These are phyloP conservation scores for Takifugu bimaculatus DNA, from an alignment of 2,113 vertebrate species.

Conservation along the genomic window DNA sequence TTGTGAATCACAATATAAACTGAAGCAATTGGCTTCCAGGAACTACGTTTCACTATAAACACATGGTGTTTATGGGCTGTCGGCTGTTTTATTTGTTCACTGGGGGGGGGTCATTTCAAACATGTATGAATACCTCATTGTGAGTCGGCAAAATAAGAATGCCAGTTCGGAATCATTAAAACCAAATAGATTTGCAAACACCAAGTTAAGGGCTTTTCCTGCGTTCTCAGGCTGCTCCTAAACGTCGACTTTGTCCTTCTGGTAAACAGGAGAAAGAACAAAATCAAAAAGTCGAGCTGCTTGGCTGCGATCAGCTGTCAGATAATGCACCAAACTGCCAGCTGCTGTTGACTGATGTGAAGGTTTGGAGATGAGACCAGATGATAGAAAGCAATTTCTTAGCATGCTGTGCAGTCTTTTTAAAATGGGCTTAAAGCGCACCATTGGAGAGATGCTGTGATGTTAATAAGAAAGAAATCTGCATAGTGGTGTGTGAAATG, in stretches of 20 bases:
- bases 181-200: too few relatives aligned
- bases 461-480: conserved; percentile 45
- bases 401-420: conserved; percentile 36
- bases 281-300: too few relatives aligned
- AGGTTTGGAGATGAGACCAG: conserved; percentile 42
- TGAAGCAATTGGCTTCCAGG: not conserved
- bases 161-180: too few relatives aligned
- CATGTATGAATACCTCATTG: not conserved
- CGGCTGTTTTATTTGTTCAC: too few relatives aligned
- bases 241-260: too few relatives aligned
- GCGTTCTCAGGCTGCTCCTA: too few relatives aligned
- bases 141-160: not conserved
- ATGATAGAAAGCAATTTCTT: conserved; percentile 46
- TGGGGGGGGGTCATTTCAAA: too few relatives aligned
- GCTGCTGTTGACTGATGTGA: conserved; percentile 22
- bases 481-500: conserved; percentile 51
- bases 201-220: too few relatives aligned
- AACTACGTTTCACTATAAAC: not conserved
- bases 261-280: too few relatives aligned
- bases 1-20: not conserved
- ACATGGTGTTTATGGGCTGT: not conserved
- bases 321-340: not conserved
- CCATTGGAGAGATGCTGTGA: conserved; percentile 36
- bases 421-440: conserved; percentile 35
- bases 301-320: not conserved